Base-by-base conservation (phyloP, 37 sponge, comb jelly and placozoan species). In the Geodia barretti region DNA sequence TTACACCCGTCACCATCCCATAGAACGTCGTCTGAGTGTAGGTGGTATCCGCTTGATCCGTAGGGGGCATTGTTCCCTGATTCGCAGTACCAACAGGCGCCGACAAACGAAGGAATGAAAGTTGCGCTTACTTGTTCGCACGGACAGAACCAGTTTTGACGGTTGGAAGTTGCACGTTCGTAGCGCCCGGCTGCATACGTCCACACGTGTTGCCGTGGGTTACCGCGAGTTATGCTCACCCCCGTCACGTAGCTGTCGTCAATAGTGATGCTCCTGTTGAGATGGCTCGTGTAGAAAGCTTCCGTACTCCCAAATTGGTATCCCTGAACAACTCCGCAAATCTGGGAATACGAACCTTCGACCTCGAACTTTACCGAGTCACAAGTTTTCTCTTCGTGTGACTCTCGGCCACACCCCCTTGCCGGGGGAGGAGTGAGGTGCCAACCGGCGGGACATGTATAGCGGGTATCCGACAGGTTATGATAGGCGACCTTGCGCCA, bases 191-290 rank as follows among this genome's bases (percentile, higher is more conserved):
- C 54, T 17, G 54, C 54, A 47, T 47, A 47, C 54, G 54, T 47
- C 54, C 54, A 47, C 54, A 77, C 37, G 38, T 35, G 37, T 41
- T 62, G 40, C 21, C 62, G 35, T 41, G 60, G 38, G 40, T 64
- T 60, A 40, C 78, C 38, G 78, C 64, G 30, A 61, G 64, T 62
- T 40, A 77, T 47, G 54, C 54, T 47, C 54, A 47, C 54, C 54
- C 54, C 54, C 7, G 54, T 47, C 7, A 47, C 54, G 14, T 47
- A 47, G 54, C 54, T 47, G 7, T 47, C 54, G 14, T 47, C 54
- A 17, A 47, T 47, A 17, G 54, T 47, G 54, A 47, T 47, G 54
- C 11, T 17, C 11, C 14, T 47, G 54, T 47, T 47, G 14, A 47
- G 54, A 14, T 47, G 54, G 14, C 54, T 47, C 14, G 54, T 14